phyloP scores from a whole-genome alignment of 2,797 vertebrate species.

The Melanotaenia trifasciata region DNA sequence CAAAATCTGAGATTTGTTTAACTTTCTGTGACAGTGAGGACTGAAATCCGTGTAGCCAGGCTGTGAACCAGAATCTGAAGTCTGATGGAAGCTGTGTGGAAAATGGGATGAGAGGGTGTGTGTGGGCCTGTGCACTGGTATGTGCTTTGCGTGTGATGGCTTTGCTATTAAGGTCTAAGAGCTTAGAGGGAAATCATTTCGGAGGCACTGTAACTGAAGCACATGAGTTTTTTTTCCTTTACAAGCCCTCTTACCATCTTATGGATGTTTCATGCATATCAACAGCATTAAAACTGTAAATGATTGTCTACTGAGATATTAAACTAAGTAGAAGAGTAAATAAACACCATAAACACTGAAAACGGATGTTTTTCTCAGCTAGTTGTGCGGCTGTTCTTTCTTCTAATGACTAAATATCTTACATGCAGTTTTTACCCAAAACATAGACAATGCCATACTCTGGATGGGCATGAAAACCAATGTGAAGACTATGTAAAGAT shows the following conservation, averaged over 20 bases:
- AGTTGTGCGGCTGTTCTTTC: not conserved
- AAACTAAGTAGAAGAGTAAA: no score
- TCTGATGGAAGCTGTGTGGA: slow-evolving; percentile 1
- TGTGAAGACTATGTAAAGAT: not conserved
- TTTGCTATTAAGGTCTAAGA: not conserved
- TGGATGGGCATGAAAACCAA: not conserved
- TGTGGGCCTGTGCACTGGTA: not conserved
- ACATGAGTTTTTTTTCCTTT: not conserved
- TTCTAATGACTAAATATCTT: not conserved
- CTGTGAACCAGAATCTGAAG: slow-evolving; percentile 1
- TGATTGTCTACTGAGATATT: no score
- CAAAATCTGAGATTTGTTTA: not conserved
- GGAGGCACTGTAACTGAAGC: not conserved
- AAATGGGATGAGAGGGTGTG: not conserved
- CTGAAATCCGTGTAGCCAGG: not conserved
- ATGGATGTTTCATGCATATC: no score
- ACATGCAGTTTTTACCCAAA: not conserved
- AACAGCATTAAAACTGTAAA: no score
- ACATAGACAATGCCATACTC: not conserved
- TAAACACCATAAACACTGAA: not conserved
- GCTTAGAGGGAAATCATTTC: not conserved
- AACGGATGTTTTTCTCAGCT: not conserved
- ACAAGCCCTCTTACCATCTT: not conserved
- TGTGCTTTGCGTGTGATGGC: not conserved
- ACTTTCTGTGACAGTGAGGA: not conserved